These are phyloP conservation scores for Serrognathus titanus DNA, from an alignment of 2,888 invertebrate species.

Conservation along the genomic window DNA sequence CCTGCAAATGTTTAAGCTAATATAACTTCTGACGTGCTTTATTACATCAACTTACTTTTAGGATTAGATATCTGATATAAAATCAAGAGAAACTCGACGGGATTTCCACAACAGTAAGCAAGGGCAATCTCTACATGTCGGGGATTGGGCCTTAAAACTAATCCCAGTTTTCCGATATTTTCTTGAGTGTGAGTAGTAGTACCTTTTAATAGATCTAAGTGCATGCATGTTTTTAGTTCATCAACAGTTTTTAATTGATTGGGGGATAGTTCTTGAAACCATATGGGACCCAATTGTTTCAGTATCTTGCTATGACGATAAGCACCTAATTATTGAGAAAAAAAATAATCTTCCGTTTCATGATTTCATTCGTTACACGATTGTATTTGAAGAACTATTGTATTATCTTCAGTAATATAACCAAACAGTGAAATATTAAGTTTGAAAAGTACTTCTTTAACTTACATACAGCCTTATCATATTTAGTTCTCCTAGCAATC, in stretches of 20 bases:
- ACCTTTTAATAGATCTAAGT: slow-evolving; percentile 29
- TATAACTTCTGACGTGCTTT: background rate
- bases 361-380: no score
- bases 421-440: background rate
- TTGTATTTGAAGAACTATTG: no score
- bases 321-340: slow-evolving; percentile 17
- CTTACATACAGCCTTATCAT: slow-evolving; percentile 6
- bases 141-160: slow-evolving; percentile 35
- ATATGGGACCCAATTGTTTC: slow-evolving; percentile 37
- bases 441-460: background rate
- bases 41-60: slow-evolving; percentile 27
- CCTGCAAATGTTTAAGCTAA: slow-evolving; percentile 17
- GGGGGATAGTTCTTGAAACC: slow-evolving; percentile 45
- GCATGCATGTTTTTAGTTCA: slow-evolving; percentile 29
- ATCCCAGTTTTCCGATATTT: slow-evolving; percentile 36
- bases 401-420: background rate
- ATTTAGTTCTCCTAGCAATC: slow-evolving; percentile 12
- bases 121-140: slow-evolving; percentile 35
- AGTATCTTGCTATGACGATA: slow-evolving; percentile 22
- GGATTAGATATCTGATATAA: slow-evolving; percentile 42
- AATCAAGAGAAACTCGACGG: slow-evolving; percentile 44
- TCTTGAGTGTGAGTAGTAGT: slow-evolving; percentile 34
- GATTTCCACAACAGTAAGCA: slow-evolving; percentile 35
- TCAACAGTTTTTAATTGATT: slow-evolving; percentile 38
- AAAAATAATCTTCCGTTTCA: background rate